A percentile compares a stretch with the other conserved stretches of the same genome.
Evolutionary conservation across 2,888 invertebrate genomes (phyloP).

Genomic region (Chymomyza procnemis): DNA sequence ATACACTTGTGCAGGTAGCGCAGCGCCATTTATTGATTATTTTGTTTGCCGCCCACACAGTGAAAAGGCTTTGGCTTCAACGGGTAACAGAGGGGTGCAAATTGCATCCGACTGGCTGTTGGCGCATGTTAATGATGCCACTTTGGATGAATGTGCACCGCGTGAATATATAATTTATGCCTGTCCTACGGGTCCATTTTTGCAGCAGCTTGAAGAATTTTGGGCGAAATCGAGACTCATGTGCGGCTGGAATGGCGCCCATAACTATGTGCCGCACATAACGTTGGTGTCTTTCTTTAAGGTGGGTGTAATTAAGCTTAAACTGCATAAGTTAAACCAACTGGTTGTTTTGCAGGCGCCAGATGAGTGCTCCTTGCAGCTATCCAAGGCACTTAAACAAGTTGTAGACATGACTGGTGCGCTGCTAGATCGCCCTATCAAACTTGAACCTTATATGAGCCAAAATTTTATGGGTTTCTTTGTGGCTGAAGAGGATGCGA

Average conservation of each 20-base stretch:
- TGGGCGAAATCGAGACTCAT: conserved; percentile 87
- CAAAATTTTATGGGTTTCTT: conserved; percentile 95
- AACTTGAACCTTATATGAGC: conserved; percentile 90
- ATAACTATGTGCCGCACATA: conserved; percentile 93
- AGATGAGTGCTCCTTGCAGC: conserved; percentile 85
- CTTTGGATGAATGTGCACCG: conserved; percentile 86
- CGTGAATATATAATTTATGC: conserved; percentile 93
- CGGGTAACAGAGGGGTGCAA: conserved; percentile 92
- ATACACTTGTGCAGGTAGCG: neutral
- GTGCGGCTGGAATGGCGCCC: conserved; percentile 93
- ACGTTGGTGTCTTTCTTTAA: conserved; percentile 93
- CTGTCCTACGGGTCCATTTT: conserved; percentile 85
- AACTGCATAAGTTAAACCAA: neutral
- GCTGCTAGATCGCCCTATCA: conserved; percentile 83
- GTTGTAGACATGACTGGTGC: conserved; percentile 86
- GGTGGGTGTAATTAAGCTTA: conserved; percentile 78
- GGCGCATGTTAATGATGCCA: conserved; percentile 91
- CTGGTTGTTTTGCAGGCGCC: conserved; percentile 81
- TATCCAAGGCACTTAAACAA: conserved; percentile 85
- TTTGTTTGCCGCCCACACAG: conserved; percentile 78
- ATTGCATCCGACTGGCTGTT: conserved; percentile 94
- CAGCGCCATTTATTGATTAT: conserved; percentile 51
- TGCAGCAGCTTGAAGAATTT: conserved; percentile 85
- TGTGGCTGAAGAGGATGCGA: conserved; percentile 89
- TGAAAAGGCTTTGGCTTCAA: conserved; percentile 93